Percentiles rank a stretch among this genome's conserved stretches.
Conservation (phyloP, 2,888 invertebrate species). For the Drosophila birchii region DNA sequence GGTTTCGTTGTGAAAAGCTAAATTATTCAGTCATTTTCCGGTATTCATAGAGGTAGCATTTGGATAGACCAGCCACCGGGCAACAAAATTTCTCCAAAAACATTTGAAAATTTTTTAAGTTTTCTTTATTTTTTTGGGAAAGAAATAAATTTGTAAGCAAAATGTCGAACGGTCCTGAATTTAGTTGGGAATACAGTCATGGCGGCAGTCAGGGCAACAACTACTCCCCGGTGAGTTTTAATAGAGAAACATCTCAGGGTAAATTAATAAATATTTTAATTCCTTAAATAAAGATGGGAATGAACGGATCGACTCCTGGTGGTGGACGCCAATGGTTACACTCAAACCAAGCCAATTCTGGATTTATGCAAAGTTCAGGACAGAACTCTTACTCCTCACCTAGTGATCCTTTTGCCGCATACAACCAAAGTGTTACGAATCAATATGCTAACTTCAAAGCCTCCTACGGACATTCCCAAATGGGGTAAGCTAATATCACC, state of each 20-base stretch:
- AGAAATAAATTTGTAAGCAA: not conserved
- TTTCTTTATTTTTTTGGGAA: slow-evolving; percentile 10
- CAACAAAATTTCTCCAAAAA: slow-evolving; percentile 19
- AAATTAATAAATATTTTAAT: no score
- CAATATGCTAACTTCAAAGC: slow-evolving; percentile 36
- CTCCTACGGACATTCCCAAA: slow-evolving; percentile 3
- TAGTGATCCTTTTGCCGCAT: slow-evolving; percentile 45
- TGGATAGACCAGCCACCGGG: slow-evolving; percentile 3
- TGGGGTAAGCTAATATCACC: slow-evolving; percentile 10
- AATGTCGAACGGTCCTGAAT: slow-evolving; percentile 62
- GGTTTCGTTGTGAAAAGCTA: no score
- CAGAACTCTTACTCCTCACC: not conserved
- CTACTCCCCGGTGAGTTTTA: slow-evolving; percentile 51
- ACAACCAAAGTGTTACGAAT: slow-evolving; percentile 61
- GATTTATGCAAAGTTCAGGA: slow-evolving; percentile 20
- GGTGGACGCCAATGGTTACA: slow-evolving; percentile 65
- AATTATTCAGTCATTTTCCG: slow-evolving; percentile 42
- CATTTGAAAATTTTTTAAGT: slow-evolving; percentile 23
- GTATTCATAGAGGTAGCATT: slow-evolving; percentile 30
- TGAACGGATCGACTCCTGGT: not conserved
- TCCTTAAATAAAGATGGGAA: not conserved
- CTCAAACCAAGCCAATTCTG: slow-evolving; percentile 55
- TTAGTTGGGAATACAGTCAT: slow-evolving; percentile 59
- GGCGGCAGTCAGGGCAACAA: slow-evolving; percentile 12
- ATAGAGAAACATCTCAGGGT: no score